Conservation (phyloP, 2,797 vertebrate genomes). For the Hoplostethus atlanticus region DNA sequence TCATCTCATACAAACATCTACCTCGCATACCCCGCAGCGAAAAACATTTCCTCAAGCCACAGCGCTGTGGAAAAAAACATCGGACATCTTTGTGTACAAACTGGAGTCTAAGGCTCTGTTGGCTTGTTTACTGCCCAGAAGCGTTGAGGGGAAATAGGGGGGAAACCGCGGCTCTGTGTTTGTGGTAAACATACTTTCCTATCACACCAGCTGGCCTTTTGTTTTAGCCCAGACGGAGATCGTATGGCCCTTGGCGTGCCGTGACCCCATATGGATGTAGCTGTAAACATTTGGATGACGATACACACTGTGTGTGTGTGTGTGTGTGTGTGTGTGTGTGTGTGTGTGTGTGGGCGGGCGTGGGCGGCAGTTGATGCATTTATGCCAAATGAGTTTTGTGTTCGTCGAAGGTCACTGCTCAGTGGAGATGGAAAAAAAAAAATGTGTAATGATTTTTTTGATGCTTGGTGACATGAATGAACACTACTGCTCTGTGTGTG, state of each 20-base stretch:
- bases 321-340: neutral
- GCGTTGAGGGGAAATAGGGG: neutral
- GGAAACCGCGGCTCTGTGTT: constrained; percentile 8
- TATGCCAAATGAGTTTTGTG: neutral
- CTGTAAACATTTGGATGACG: neutral
- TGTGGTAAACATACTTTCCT: neutral
- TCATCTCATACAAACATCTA: constrained; percentile 7
- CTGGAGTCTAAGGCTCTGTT: neutral
- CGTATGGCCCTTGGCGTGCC: neutral
- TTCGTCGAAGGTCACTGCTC: too few relatives aligned
- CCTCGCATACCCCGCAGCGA: neutral
- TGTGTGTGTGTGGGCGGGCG: neutral
- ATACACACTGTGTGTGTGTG: neutral
- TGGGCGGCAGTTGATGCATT: constrained; percentile 5
- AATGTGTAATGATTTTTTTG: too few relatives aligned
- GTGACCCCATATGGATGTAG: neutral
- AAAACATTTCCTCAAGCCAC: too few relatives aligned
- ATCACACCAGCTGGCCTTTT: neutral
- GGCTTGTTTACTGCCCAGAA: neutral
- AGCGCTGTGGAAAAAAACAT: neutral
- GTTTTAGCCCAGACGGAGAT: constrained; percentile 15
- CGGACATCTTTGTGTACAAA: neutral
- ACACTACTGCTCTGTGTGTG: too few relatives aligned
- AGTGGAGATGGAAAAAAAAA: too few relatives aligned
- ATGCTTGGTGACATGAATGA: too few relatives aligned